Percentiles rank a stretch among this genome's conserved stretches.
Evolutionary conservation across 2,888 invertebrate species (phyloP).

Genomic region (Lacanobia oleracea): DNA sequence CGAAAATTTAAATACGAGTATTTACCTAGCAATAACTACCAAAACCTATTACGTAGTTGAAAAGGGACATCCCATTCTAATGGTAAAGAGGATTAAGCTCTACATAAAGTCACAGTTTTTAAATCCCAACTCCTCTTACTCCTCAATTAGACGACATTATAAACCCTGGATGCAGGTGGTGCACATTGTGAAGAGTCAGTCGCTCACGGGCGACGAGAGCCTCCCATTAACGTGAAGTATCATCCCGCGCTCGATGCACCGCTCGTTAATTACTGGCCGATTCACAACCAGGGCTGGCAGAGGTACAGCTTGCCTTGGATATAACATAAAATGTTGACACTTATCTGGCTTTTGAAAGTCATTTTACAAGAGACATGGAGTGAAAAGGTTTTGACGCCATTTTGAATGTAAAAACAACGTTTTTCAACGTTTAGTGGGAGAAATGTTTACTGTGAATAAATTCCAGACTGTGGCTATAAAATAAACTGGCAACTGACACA

Average conservation of each 20-base stretch:
- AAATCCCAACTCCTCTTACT: background rate
- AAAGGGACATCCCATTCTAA: too few species aligned
- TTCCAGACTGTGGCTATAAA: too few species aligned
- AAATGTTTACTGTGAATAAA: too few species aligned
- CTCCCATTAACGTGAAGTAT: conserved; percentile 55
- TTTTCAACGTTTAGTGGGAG: too few species aligned
- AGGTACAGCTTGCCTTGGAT: background rate
- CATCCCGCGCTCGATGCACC: conserved; percentile 34
- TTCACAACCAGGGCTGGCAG: conserved; percentile 48
- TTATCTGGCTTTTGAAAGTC: background rate
- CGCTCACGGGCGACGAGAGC: background rate
- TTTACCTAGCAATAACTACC: too few species aligned
- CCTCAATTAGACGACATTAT: conserved; percentile 36
- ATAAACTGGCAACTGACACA: too few species aligned
- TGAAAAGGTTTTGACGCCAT: too few species aligned
- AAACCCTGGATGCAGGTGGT: conserved; percentile 1
- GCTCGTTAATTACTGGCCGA: conserved; percentile 60
- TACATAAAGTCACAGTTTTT: background rate
- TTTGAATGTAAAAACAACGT: too few species aligned
- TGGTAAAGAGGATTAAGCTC: background rate
- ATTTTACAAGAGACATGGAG: background rate
- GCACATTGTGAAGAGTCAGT: conserved; percentile 23
- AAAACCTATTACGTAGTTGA: too few species aligned
- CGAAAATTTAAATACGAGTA: too few species aligned
- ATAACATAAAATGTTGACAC: background rate